These are phyloP conservation scores for Tribolium madens DNA, from an alignment of 1,140 invertebrate genomes.

Conservation along the genomic window DNA sequence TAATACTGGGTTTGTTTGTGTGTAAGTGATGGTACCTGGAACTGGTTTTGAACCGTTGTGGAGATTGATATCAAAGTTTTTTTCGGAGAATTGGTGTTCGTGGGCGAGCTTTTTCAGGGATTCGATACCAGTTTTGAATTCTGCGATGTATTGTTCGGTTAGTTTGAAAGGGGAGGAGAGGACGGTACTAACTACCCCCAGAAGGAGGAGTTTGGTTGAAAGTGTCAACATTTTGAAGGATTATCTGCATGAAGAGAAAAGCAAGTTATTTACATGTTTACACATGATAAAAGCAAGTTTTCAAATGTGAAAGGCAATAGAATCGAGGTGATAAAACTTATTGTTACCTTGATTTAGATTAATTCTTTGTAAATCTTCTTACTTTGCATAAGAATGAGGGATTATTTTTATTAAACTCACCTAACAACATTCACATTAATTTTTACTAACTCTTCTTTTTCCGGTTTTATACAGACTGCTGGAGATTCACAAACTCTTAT, in stretches of 20 bases:
- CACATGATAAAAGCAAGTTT: neutral
- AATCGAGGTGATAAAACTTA: neutral
- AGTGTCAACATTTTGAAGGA: neutral
- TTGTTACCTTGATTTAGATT: neutral
- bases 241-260: too few relatives aligned
- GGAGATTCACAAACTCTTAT: neutral
- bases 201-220: neutral
- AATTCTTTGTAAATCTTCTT: neutral
- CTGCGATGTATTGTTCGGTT: slow-evolving; percentile 53
- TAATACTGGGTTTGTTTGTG: neutral
- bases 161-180: slow-evolving; percentile 53
- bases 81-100: slow-evolving; percentile 37
- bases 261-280: too few relatives aligned
- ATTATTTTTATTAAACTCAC: too few relatives aligned
- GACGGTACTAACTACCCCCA: neutral
- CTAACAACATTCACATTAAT: too few relatives aligned
- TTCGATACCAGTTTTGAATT: slow-evolving; percentile 51
- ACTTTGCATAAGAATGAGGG: neutral
- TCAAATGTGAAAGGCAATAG: neutral
- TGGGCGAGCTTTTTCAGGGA: slow-evolving; percentile 46
- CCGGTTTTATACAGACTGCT: neutral
- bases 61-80: slow-evolving; percentile 1
- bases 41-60: slow-evolving; percentile 38
- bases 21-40: slow-evolving; percentile 33
- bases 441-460: neutral